A percentile compares a stretch with the other conserved stretches of the same genome.
phyloP scores from a whole-genome alignment of 1,140 invertebrate species.

The Physella acuta region DNA sequence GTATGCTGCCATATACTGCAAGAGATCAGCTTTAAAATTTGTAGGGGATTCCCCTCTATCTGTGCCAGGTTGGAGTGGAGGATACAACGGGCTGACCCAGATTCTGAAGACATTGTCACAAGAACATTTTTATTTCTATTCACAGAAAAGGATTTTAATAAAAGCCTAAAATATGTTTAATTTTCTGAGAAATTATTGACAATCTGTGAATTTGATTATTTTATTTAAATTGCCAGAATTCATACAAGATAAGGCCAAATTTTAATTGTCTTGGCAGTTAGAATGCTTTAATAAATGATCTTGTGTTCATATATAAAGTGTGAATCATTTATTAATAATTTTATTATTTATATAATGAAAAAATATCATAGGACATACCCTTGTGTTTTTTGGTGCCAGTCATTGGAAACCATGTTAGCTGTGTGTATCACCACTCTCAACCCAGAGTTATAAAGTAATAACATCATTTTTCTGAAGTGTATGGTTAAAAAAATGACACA shows the following conservation, averaged over 20 bases:
- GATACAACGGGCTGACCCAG: conserved; percentile 78
- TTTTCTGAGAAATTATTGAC: too few relatives aligned
- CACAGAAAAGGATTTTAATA: too few relatives aligned
- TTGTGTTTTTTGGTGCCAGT: conserved; percentile 93
- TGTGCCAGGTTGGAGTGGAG: conserved; percentile 46
- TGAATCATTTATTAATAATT: too few relatives aligned
- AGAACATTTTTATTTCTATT: background rate
- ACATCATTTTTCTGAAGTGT: conserved; percentile 81
- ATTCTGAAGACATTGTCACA: conserved; percentile 10
- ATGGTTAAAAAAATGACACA: too few relatives aligned
- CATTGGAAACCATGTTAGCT: conserved; percentile 85
- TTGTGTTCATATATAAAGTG: too few relatives aligned
- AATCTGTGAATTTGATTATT: too few relatives aligned
- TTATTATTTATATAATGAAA: too few relatives aligned
- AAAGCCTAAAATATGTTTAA: too few relatives aligned
- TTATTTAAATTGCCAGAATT: too few relatives aligned
- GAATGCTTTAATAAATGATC: too few relatives aligned
- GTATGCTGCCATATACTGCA: conserved; percentile 81
- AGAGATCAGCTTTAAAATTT: conserved; percentile 79
- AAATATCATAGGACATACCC: conserved; percentile 65
- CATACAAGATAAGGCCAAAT: too few relatives aligned
- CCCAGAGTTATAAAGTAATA: conserved; percentile 79
- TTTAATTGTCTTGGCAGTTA: too few relatives aligned
- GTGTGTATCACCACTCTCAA: conserved; percentile 86
- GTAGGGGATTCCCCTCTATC: conserved; percentile 76